phyloP scores from a whole-genome alignment of 1,140 invertebrate species.

The Drosophila sproati region DNA sequence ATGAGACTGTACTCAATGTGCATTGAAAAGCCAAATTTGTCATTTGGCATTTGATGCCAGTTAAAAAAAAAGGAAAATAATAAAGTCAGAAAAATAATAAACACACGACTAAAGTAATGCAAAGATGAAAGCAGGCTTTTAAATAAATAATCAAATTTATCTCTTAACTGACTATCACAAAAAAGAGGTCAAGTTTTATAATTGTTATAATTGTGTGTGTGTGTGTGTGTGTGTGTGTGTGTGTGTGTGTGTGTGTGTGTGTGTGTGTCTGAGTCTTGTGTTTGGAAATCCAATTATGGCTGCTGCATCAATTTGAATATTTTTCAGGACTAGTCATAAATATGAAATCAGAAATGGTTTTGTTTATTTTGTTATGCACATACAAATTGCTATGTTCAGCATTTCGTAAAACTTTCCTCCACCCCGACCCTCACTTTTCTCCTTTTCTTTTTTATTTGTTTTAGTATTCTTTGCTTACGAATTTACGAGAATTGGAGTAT shows the following conservation, averaged over 20 bases:
- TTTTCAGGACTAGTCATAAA: slow-evolving; percentile 56
- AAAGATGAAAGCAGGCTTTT: slow-evolving; percentile 22
- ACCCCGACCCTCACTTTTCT: too few species aligned
- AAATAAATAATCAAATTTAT: slow-evolving; percentile 68
- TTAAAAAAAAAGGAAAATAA: too few species aligned
- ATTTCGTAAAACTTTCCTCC: not conserved
- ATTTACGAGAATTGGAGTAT: not conserved
- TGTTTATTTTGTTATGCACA: slow-evolving; percentile 66
- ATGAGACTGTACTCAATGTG: too few species aligned
- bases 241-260: too few species aligned
- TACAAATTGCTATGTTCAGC: slow-evolving; percentile 42
- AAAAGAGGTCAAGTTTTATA: slow-evolving; percentile 53
- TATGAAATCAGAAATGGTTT: slow-evolving; percentile 58
- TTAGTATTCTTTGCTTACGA: not conserved
- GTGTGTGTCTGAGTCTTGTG: slow-evolving; percentile 19
- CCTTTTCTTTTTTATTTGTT: not conserved
- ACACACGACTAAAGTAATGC: not conserved
- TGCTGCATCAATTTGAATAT: slow-evolving; percentile 60
- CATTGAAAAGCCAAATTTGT: too few species aligned
- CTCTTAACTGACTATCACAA: not conserved
- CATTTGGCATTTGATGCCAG: too few species aligned
- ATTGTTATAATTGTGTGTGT: slow-evolving; percentile 13
- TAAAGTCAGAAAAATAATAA: not conserved
- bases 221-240: too few species aligned
- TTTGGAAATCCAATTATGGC: slow-evolving; percentile 40